Evolutionary conservation across 1,140 invertebrate species (phyloP).

Genomic region (Microvelia longipes): DNA sequence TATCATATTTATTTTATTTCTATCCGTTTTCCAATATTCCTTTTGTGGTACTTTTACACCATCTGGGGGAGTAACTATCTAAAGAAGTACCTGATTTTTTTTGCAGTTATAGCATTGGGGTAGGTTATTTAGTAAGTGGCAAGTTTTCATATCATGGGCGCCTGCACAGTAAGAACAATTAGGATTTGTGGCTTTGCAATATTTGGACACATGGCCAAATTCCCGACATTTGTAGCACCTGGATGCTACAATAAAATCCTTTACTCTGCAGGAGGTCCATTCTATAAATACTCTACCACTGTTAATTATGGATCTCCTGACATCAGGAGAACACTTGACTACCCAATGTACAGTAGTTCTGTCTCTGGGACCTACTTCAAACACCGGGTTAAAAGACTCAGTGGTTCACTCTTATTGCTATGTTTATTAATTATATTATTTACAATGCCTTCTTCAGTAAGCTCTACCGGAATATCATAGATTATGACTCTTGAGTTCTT

Average conservation of each 20-base stretch:
- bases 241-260: neutral
- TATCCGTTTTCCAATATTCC: no score
- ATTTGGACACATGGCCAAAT: neutral
- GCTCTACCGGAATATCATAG: neutral
- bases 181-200: neutral
- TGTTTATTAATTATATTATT: neutral
- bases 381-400: neutral
- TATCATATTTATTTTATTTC: no score
- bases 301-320: neutral
- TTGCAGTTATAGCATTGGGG: neutral
- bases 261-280: neutral
- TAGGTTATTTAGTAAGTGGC: neutral
- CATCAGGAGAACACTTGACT: neutral
- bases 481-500: neutral
- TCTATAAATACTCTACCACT: neutral
- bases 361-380: neutral
- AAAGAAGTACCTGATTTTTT: no score
- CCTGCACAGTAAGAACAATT: neutral
- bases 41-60: no score
- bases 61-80: no score
- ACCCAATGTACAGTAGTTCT: neutral
- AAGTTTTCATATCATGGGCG: neutral
- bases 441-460: neutral
- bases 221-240: neutral
- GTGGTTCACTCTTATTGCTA: neutral